Base-by-base conservation (phyloP, 2,797 vertebrate species). In the Sebastes kiyomatsui region DNA sequence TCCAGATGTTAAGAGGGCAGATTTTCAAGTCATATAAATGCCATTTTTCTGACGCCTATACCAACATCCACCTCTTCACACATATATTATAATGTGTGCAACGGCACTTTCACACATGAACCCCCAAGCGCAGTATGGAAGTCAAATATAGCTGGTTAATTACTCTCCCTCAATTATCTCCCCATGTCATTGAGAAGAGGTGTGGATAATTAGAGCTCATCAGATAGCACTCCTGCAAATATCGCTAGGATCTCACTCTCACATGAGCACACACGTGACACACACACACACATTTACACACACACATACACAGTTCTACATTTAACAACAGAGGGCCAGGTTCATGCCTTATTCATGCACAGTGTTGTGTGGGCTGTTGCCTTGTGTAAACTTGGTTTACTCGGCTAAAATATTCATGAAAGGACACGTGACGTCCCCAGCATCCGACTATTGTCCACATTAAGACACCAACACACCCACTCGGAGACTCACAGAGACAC, bases 151-250 rank as follows among this genome's bases (percentile, higher is more conserved):
- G 88, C 88, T 77, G 80, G 75, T 79, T 92, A 91, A 94, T 94
- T 88, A 91, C 74, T 80, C 68, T 84, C 77, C 69, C 59, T 81
- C 85, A 92, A 91, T 93, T 93, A 94, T 87, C 87, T 84, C 82
- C 74, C 82, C 69, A 77, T 84, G 93, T 86, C 87, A 87, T 61
- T 62, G 84, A 88, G 88, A 79, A 88, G 91, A 91, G 87, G 87
- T 91, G 92, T 90, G 87, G 84, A 89, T 92, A 93, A 94, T 94
- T 92, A 93, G 87, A 84, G 72, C 90, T 93, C 90, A 92, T 94
- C 89, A 92, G 86, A 90, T 84, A 72, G 77, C 79, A 82, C 86
- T 89, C 74, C 82, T 81, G 68, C 84, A 90, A 87, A 76, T 84
- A 87, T 88, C 79, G 73, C 79, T 67, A 83, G 35, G 10, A 61